Evolutionary conservation across 1,140 invertebrate genomes (phyloP).

Genomic region (Papilio machaon): DNA sequence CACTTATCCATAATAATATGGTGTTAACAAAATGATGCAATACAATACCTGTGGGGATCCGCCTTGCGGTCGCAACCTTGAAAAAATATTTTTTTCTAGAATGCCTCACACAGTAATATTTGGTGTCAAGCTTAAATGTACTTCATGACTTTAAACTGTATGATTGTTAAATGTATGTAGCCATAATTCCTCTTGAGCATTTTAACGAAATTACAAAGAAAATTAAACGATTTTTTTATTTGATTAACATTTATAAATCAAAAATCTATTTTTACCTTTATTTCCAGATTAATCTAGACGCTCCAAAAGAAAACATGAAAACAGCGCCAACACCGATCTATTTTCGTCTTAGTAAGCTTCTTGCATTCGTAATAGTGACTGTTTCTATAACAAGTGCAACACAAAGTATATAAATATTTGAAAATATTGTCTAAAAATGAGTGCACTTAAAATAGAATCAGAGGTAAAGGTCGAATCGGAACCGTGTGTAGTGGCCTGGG

Average conservation of each 20-base stretch:
- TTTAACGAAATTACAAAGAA: neutral
- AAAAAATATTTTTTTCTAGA: neutral
- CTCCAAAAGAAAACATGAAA: slow-evolving; percentile 27
- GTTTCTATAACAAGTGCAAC: slow-evolving; percentile 19
- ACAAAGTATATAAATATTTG: neutral
- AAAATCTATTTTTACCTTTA: slow-evolving; percentile 9
- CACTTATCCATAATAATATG: slow-evolving; percentile 24
- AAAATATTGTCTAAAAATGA: slow-evolving; percentile 43
- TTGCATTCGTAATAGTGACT: slow-evolving; percentile 1
- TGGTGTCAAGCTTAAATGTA: neutral
- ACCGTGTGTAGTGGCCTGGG: slow-evolving; percentile 68
- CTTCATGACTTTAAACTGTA: neutral
- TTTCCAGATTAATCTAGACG: slow-evolving; percentile 33
- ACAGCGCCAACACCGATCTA: slow-evolving; percentile 27
- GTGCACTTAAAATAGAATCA: slow-evolving; percentile 62
- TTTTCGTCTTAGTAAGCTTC: slow-evolving; percentile 34
- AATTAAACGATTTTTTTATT: neutral
- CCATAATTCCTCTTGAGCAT: neutral
- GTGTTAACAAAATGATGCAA: slow-evolving; percentile 23
- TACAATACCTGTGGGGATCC: neutral
- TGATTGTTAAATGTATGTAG: neutral
- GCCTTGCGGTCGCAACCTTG: slow-evolving; percentile 2
- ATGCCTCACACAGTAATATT: neutral
- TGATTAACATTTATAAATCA: neutral
- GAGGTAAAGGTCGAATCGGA: slow-evolving; percentile 67